Evolutionary conservation across 2,888 invertebrate species (phyloP), one percentile per base, ranked within the genome.

Genomic region (Parnassius smintheus): DNA sequence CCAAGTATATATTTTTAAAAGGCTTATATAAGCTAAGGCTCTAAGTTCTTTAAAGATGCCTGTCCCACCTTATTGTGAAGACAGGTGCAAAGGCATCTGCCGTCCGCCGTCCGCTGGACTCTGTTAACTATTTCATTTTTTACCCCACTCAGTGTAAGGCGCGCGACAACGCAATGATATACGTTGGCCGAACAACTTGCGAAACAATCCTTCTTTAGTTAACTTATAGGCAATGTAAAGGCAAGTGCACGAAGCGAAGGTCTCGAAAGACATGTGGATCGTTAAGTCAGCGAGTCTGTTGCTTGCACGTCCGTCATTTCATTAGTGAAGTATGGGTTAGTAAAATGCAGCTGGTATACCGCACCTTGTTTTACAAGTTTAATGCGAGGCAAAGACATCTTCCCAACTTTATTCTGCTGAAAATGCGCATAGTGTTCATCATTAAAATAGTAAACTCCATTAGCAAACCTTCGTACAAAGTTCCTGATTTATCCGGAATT

Each of bases 21-120:
- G 49, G n/a, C 41, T 49, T 22, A 41, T 62, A 54, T 56, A 48
- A 42, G 18, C 65, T 61, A 45, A 56, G 52, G 18, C 64, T 67
- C 62, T 71, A 71, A 68, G 71, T 72, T 77, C 72, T 74, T 72
- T 72, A 74, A 72, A 78, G 78, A 82, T 81, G 83, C 85, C 84
- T 85, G 86, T 85, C 85, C 85, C 81, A 75, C 74, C 80, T 88
- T 88, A 88, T 88, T 88, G 85, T 78, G 66, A 74, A 61, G 79
- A 81, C 91, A 91, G 91, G 90, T 91, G 91, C 75, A 70, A 73
- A 66, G 77, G 85, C 91, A 91, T 90, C 91, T 91, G 91, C 87
- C 85, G 70, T 79, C 4, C 35, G 35, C 35, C 35, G 35, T 7
- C 82, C 82, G 80, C 81, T 80, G 75, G 78, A 75, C 73, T 67